Conservation (phyloP, 2,797 vertebrate species). For the Apodemus agrarius region DNA sequence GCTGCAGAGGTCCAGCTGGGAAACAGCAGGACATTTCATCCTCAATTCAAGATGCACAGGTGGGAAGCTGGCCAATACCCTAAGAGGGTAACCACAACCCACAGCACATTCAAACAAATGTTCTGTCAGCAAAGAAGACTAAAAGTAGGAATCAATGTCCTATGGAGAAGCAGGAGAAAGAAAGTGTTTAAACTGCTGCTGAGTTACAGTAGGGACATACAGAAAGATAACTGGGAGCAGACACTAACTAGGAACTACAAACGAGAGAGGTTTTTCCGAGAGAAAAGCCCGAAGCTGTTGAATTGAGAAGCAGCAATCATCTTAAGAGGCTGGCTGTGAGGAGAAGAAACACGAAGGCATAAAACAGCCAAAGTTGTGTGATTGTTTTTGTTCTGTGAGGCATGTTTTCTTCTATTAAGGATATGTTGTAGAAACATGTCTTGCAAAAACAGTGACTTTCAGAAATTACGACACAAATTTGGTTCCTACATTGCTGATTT, state of each 20-base stretch:
- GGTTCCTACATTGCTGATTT: background rate
- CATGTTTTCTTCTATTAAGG: background rate
- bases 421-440: background rate
- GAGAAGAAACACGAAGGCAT: background rate
- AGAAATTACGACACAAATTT: conserved; percentile 19
- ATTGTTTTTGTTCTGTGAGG: background rate
- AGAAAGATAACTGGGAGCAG: background rate
- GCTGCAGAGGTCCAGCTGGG: background rate
- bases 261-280: background rate
- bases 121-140: background rate
- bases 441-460: background rate
- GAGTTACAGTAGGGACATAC: background rate
- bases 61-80: background rate
- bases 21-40: background rate
- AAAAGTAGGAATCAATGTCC: background rate
- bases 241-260: background rate
- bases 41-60: background rate
- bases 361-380: background rate
- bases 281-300: background rate
- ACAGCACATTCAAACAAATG: background rate
- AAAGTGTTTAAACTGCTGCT: background rate
- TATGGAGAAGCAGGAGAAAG: background rate
- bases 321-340: background rate
- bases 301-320: background rate
- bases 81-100: background rate